Evolutionary conservation across 2,797 vertebrate species (phyloP), one percentile per base, ranked within the genome.

Genomic region (Mus spretus): DNA sequence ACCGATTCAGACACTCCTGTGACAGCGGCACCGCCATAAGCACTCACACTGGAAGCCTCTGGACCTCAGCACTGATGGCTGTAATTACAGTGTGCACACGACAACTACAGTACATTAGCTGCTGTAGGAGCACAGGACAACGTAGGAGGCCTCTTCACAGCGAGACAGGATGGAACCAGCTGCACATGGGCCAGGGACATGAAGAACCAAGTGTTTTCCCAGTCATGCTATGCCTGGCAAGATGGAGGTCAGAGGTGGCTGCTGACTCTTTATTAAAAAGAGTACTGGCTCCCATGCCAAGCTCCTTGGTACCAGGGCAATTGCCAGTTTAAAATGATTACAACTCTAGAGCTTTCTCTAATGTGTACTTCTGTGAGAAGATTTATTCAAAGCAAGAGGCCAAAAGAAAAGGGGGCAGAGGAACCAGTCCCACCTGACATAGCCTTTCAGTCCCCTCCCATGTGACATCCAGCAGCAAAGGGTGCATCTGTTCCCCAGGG

Each of bases 1-100:
- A 98, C 98, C 98, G 98, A 98, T 98, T 98, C 98, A 98, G 98
- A 98, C 97, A 95, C 97, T 96, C 98, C 97, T 96, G 98, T 98
- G 98, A 98, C 98, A 98, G 98, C 95, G 97, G 96, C 98, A 98
- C 98, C 98, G 98, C 98, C 98, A 97, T 8, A 50, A 50, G 50
- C 50, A 50, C 50, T 50, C 50, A 50, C 50, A 50, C 50, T 50
- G 98, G 94, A 97, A 98, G 98, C 98, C 98, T 98, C 96, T 98
- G 98, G 98, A 98, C 98, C 98, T 26, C 97, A 94, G 87, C 90
- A 96, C 89, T 98, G 98, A 98, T 97, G 98, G 98, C 98, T 98
- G 98, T 98, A 98, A 98, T 98, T 98, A 98, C 3, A 72, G 98
- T 97, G 97, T 96, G 97, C 97, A 98, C 98, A 98, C 97, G 93